Base-by-base conservation (phyloP, 2,797 vertebrate species). In the Euthynnus affinis region DNA sequence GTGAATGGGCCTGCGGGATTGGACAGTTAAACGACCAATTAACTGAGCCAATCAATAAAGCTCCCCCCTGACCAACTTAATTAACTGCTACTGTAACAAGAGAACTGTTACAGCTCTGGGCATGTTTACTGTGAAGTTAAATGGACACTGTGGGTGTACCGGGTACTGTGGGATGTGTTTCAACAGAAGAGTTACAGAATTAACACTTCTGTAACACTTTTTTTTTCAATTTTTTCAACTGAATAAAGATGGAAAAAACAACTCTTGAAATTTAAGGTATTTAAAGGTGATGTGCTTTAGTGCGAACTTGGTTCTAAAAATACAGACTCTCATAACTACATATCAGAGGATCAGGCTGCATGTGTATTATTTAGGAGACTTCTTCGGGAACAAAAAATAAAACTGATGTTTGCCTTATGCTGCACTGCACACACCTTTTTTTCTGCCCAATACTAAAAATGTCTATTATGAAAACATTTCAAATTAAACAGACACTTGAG, bases 11-110 rank as follows among this genome's bases (percentile, higher is more conserved):
- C 86, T 66, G n/a, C 82, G 90, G 91, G 92, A 92, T 60, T 66
- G 71, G 72, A 77, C 71, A 89, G 71, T 83, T 92, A 86, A 92
- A 92, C 27, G 78, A 81, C 79, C 87, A 89, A 92, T 91, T 91
- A 90, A 81, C 71, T 84, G 71, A 78, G 63, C 15, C n/a, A 55
- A 92, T 92, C 91, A 87, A 91, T 92, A 84, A 55, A 51, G 66
- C 79, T 92, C 88, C 86, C 84, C 67, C 25, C 81, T 86, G 89
- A 93, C 86, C 74, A 67, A 67, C 18, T 49, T 90, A 90, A 89
- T 91, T 89, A 90, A 93, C 79, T 87, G 85, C 79, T 82, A 58
- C 57, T 84, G 87, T 87, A 90, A 85, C 78, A 59, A 78, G 75
- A 86, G 89, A 84, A 72, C 83, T 55, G 74, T 51, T 67, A 62